These are phyloP conservation scores for Eupithecia exiguata DNA, from an alignment of 2,888 invertebrate species.

Conservation along the genomic window DNA sequence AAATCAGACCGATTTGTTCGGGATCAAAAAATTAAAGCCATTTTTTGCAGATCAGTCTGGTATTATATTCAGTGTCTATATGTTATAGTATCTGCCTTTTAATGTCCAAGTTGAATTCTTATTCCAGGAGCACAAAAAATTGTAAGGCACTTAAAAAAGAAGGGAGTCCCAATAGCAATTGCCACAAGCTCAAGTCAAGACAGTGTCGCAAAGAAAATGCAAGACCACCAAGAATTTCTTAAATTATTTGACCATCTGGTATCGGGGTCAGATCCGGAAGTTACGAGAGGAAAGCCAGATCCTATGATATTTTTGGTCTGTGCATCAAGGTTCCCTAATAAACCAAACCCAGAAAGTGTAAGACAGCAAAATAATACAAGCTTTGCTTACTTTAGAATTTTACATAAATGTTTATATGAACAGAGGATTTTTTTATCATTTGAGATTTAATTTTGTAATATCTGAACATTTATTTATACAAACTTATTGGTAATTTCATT, in stretches of 20 bases:
- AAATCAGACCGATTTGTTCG: no score
- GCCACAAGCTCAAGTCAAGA: constrained; percentile 92
- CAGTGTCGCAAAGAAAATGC: constrained; percentile 88
- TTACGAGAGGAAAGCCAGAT: constrained; percentile 92
- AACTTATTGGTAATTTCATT: not conserved
- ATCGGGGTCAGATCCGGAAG: constrained; percentile 92
- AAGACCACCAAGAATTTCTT: constrained; percentile 86
- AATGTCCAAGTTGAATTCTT: no score
- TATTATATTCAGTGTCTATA: no score
- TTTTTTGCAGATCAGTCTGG: no score
- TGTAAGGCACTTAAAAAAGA: constrained; percentile 88
- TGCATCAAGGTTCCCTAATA: constrained; percentile 87
- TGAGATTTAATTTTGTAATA: not conserved
- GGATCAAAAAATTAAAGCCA: no score
- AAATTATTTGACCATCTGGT: constrained; percentile 89
- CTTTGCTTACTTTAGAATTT: not conserved
- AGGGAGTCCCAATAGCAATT: constrained; percentile 91
- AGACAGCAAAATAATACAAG: constrained; percentile 42
- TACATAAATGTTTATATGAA: not conserved
- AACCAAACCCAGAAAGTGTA: constrained; percentile 85
- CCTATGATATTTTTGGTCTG: constrained; percentile 93
- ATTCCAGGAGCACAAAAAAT: constrained; percentile 88
- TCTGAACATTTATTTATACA: not conserved
- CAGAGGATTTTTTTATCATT: not conserved
- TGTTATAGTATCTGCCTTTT: no score